Conservation (phyloP, 2,888 invertebrate species). For the Xanthia icteritia region DNA sequence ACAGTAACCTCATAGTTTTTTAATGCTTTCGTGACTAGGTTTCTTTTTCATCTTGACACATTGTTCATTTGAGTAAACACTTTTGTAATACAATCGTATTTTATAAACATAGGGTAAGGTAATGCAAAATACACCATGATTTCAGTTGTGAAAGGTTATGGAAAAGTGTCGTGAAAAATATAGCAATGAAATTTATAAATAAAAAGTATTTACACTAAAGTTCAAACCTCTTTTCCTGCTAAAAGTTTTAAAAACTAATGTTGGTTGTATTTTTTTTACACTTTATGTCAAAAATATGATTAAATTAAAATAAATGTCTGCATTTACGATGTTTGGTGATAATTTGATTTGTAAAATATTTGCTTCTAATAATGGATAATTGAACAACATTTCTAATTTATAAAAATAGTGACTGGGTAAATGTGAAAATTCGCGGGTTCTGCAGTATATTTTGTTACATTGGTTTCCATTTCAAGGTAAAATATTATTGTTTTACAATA, state of each 20-base stretch:
- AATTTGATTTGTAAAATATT: constrained; percentile 38
- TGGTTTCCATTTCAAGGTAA: constrained; percentile 47
- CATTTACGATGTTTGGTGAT: constrained; percentile 31
- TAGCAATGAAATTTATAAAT: not conserved
- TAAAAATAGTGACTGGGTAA: constrained; percentile 18
- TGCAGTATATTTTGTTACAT: constrained; percentile 35
- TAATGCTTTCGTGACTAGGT: not conserved
- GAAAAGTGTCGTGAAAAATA: not conserved
- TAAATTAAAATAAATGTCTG: constrained; percentile 38
- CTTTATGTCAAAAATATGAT: constrained; percentile 45
- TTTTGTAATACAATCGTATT: not conserved
- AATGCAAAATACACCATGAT: not conserved
- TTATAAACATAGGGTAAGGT: not conserved
- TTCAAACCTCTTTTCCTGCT: constrained; percentile 22
- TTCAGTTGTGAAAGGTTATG: not conserved
- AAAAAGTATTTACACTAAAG: constrained; percentile 33
- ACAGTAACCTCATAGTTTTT: not conserved
- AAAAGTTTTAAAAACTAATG: constrained; percentile 16
- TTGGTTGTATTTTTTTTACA: constrained; percentile 35
- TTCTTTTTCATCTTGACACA: not conserved
- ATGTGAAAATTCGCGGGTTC: constrained; percentile 40
- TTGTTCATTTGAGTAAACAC: not conserved
- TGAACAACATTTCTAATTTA: not conserved
- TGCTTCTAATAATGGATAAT: constrained; percentile 37
- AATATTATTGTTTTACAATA: constrained; percentile 26